Percentiles rank a stretch among this genome's conserved stretches.
Conservation (phyloP, 2,797 vertebrate genomes). For the Helostoma temminkii region DNA sequence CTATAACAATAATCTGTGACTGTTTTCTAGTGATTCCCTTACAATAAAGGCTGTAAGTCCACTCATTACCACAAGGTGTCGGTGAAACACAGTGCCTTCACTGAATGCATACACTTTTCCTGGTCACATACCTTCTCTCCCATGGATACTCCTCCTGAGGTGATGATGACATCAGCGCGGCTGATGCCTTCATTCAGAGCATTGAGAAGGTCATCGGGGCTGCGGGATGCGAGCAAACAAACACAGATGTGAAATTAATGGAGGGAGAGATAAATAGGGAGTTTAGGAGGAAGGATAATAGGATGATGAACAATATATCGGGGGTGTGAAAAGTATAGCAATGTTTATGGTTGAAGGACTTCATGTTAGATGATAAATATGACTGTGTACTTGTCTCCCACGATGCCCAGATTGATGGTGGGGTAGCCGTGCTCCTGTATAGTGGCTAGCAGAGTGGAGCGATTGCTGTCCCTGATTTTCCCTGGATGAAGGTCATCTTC, state of each 20-base stretch:
- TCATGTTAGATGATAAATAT: neutral
- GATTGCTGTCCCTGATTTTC: constrained; percentile 98
- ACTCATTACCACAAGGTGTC: constrained; percentile 65
- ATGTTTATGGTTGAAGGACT: neutral
- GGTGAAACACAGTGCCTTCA: constrained; percentile 53
- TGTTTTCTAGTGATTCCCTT: neutral
- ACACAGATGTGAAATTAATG: constrained; percentile 2
- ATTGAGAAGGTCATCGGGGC: constrained; percentile 98
- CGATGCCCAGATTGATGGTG: constrained; percentile 98
- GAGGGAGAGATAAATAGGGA: constrained; percentile 3
- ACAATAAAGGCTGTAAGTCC: neutral
- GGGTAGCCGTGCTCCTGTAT: constrained; percentile 99
- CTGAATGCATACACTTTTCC: neutral
- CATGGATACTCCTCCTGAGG: constrained; percentile 99
- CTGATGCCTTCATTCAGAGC: constrained; percentile 99
- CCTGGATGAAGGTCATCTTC: constrained; percentile 98
- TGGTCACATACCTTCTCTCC: constrained; percentile 92
- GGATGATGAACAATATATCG: neutral
- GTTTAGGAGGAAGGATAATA: neutral
- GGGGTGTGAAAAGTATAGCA: neutral
- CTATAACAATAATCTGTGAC: neutral
- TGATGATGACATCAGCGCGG: constrained; percentile 99
- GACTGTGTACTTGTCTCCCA: constrained; percentile 92
- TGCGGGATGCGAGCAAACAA: constrained; percentile 66
- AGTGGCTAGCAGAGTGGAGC: constrained; percentile 96